A percentile compares a stretch with the other conserved stretches of the same genome.
Conservation (phyloP, 2,113 vertebrate genomes). For the Notiomystis cincta region DNA sequence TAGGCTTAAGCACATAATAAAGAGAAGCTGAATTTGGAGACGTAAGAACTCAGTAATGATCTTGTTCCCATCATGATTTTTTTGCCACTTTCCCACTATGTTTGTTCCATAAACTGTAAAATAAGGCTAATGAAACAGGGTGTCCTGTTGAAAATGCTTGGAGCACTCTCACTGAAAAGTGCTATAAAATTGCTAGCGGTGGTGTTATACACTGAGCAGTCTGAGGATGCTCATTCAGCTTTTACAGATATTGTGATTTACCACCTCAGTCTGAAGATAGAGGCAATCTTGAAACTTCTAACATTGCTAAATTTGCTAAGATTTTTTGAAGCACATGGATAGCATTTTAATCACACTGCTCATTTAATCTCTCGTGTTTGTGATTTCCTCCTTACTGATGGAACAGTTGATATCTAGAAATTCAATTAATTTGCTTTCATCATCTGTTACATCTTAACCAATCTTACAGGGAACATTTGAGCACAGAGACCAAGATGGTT, state of each 20-base stretch:
- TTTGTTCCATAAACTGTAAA: background rate
- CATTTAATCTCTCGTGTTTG: background rate
- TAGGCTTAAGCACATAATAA: background rate
- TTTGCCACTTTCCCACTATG: background rate
- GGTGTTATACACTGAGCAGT: background rate
- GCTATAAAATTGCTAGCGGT: background rate
- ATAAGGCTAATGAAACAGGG: background rate
- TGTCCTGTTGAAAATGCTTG: background rate
- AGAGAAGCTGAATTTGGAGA: background rate
- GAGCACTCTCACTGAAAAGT: background rate
- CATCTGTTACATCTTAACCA: background rate
- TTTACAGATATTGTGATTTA: background rate
- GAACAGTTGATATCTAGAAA: background rate
- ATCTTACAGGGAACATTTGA: background rate
- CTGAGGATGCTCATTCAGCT: background rate
- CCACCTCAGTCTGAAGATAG: background rate
- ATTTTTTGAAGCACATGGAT: background rate
- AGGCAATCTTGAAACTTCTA: background rate
- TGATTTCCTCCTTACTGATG: background rate
- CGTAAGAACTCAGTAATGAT: background rate
- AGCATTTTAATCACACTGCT: background rate
- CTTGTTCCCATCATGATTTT: background rate
- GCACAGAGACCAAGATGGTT: background rate
- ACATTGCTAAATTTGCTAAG: background rate
- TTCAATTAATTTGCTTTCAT: background rate